These are phyloP conservation scores for Pyrocephalus nanus DNA, from an alignment of 2,797 vertebrate genomes.

Conservation along the genomic window DNA sequence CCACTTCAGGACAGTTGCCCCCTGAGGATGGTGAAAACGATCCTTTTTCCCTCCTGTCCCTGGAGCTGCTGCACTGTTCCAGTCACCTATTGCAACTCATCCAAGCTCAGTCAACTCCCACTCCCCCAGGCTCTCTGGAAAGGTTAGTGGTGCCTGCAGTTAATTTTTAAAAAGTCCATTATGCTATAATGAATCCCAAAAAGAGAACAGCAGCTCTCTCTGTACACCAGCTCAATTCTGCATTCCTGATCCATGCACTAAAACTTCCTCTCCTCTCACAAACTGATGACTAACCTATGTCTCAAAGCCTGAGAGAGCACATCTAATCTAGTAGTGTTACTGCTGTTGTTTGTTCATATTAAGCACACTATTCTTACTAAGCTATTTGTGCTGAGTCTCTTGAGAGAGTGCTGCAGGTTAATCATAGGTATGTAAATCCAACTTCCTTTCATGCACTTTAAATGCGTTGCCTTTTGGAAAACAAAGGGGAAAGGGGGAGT, in stretches of 20 bases:
- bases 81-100: not conserved
- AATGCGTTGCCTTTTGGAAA: not conserved
- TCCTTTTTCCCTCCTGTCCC: not conserved
- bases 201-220: not conserved
- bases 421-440: not conserved
- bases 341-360: not conserved
- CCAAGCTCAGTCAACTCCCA: not conserved
- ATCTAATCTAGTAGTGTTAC: slow-evolving; percentile 5
- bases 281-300: not conserved
- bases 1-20: not conserved
- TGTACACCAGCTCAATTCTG: not conserved
- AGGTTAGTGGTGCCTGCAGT: not conserved
- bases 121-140: not conserved
- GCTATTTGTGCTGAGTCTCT: slow-evolving; percentile 2
- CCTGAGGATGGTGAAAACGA: not conserved
- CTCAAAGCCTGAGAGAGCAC: not conserved
- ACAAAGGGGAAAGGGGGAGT: not conserved
- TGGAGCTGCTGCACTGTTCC: not conserved
- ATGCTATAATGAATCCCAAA: not conserved
- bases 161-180: not conserved
- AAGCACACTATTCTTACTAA: not conserved
- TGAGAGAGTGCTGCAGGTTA: not conserved
- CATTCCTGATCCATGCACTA: not conserved
- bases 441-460: not conserved
- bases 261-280: not conserved